Evolutionary conservation across 2,888 invertebrate genomes (phyloP).

Genomic region (Sphecodes monilicornis): DNA sequence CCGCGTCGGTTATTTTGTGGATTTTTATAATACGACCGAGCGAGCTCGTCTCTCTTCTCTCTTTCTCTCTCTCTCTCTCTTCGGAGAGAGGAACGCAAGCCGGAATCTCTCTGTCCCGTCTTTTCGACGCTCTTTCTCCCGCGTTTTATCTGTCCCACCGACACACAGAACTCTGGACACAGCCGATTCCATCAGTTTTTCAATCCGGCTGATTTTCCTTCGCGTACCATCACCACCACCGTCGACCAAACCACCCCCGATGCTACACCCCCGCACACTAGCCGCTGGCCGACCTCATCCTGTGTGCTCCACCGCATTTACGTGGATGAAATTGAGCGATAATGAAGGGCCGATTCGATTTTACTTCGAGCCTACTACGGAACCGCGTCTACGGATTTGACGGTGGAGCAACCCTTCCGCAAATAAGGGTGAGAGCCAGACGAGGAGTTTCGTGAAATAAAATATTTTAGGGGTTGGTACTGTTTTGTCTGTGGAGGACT

Average conservation of each 20-base stretch:
- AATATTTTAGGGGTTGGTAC: not conserved
- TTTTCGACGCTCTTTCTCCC: constrained; percentile 4
- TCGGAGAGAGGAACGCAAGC: not conserved
- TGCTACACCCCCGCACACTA: constrained; percentile 2
- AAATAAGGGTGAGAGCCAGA: not conserved
- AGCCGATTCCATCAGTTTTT: constrained; percentile 65
- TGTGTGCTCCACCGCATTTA: constrained; percentile 36
- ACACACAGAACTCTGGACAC: constrained; percentile 46
- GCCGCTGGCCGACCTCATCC: not conserved
- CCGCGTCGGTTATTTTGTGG: constrained; percentile 84
- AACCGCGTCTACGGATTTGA: not conserved
- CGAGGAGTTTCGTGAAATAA: not conserved
- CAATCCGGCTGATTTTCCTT: constrained; percentile 67
- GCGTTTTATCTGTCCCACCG: constrained; percentile 27
- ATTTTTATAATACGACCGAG: constrained; percentile 83
- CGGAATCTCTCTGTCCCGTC: not conserved
- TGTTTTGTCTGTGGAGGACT: not conserved
- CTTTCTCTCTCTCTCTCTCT: constrained; percentile 29
- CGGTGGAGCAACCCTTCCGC: not conserved
- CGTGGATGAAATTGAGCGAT: constrained; percentile 56
- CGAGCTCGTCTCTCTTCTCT: constrained; percentile 33
- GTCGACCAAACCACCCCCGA: not conserved
- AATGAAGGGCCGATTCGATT: constrained; percentile 57
- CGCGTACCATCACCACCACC: constrained; percentile 18
- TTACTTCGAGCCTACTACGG: constrained; percentile 33